phyloP scores from a whole-genome alignment of 2,888 invertebrate genomes.

The Ophraella communa region DNA sequence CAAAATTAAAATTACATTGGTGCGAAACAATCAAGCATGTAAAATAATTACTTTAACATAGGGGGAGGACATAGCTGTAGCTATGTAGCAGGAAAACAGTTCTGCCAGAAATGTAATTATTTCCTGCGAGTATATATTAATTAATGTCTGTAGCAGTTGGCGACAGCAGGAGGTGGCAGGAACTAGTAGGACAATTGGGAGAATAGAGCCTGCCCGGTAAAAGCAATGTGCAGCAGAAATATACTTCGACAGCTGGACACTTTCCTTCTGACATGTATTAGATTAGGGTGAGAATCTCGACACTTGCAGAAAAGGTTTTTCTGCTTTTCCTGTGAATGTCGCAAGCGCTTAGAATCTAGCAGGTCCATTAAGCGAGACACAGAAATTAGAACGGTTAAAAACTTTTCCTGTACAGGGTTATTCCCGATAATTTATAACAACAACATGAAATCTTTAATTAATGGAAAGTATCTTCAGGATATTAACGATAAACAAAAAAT shows the following conservation, averaged over 20 bases:
- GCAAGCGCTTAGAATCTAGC: constrained; percentile 19
- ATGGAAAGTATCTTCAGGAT: too few species aligned
- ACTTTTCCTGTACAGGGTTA: neutral
- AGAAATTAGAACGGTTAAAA: constrained; percentile 7
- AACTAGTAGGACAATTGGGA: constrained; percentile 33
- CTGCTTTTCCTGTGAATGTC: constrained; percentile 37
- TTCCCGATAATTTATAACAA: neutral
- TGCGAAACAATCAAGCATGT: constrained; percentile 53
- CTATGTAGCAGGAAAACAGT: constrained; percentile 34
- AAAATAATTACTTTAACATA: constrained; percentile 52
- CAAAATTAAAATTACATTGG: constrained; percentile 54
- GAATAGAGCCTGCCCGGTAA: constrained; percentile 5
- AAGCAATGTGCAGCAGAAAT: constrained; percentile 31
- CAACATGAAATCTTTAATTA: too few species aligned
- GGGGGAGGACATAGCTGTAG: constrained; percentile 27
- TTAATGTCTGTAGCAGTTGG: constrained; percentile 60
- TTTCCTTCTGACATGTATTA: constrained; percentile 60
- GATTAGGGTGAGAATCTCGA: constrained; percentile 59
- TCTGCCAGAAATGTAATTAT: constrained; percentile 53
- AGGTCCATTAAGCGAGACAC: constrained; percentile 15
- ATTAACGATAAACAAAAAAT: too few species aligned
- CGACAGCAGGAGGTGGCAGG: constrained; percentile 54
- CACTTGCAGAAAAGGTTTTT: constrained; percentile 55
- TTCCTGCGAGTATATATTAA: constrained; percentile 60
- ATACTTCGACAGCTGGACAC: constrained; percentile 57